A percentile compares a stretch with the other conserved stretches of the same genome.
Evolutionary conservation across 2,113 vertebrate genomes (phyloP).

Genomic region (Oreochromis spilurus): DNA sequence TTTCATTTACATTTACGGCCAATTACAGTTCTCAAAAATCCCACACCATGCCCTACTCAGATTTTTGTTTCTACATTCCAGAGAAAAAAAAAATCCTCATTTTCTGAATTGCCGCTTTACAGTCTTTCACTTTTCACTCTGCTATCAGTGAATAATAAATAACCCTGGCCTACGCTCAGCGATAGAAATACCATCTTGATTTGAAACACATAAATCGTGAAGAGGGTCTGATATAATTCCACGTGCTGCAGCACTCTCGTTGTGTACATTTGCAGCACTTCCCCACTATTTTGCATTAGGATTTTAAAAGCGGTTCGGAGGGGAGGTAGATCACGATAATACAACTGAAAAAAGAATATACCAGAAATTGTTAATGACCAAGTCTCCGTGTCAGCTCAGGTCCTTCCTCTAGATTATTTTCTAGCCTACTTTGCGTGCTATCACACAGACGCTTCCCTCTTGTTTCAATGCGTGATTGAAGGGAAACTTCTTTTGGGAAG

Average conservation of each 20-base stretch:
- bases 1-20: background rate
- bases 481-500: constrained; percentile 78
- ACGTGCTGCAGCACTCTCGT: constrained; percentile 47
- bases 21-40: background rate
- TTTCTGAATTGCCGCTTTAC: background rate
- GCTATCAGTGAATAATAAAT: background rate
- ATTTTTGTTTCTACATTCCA: background rate
- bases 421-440: constrained; percentile 55
- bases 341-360: constrained; percentile 20
- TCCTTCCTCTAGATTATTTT: constrained; percentile 57
- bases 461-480: constrained; percentile 73
- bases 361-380: constrained; percentile 38
- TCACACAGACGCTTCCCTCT: constrained; percentile 66
- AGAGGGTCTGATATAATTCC: constrained; percentile 55
- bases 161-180: background rate
- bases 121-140: background rate
- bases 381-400: constrained; percentile 6
- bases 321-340: background rate
- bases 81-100: background rate
- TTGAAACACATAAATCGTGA: background rate
- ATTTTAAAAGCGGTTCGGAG: background rate
- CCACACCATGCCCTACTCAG: background rate
- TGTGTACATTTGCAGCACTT: background rate
- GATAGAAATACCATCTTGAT: background rate
- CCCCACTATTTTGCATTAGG: background rate